phyloP scores from a whole-genome alignment of 2,113 vertebrate genomes.

The Nothocercus julius region DNA sequence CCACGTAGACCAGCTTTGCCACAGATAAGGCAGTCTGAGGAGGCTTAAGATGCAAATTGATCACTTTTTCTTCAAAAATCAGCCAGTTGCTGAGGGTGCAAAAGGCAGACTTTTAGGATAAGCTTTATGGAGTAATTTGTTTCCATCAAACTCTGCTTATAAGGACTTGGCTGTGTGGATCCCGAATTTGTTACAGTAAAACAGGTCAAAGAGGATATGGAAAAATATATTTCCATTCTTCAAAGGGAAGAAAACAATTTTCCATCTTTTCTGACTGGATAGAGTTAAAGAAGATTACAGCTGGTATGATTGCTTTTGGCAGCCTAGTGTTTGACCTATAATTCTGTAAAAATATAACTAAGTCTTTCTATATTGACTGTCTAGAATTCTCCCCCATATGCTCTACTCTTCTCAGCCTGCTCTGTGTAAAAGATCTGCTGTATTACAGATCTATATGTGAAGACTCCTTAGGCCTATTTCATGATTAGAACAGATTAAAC shows the following conservation, averaged over 20 bases:
- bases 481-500: background rate
- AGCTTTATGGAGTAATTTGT: constrained; percentile 17
- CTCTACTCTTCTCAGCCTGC: background rate
- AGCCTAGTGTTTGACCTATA: constrained; percentile 25
- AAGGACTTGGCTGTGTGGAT: constrained; percentile 17
- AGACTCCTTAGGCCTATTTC: background rate
- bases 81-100: constrained; percentile 20
- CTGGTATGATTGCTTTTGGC: constrained; percentile 13
- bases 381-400: background rate
- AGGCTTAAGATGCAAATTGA: constrained; percentile 36
- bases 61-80: background rate
- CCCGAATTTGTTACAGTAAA: constrained; percentile 13
- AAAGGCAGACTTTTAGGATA: constrained; percentile 31
- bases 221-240: constrained; percentile 38
- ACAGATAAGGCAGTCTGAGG: constrained; percentile 19
- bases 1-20: background rate
- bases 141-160: constrained; percentile 11
- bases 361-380: background rate
- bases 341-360: constrained; percentile 29
- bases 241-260: constrained; percentile 58
- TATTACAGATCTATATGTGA: background rate
- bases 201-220: constrained; percentile 26
- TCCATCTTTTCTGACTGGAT: constrained; percentile 47
- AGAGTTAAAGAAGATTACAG: constrained; percentile 49
- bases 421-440: background rate